These are phyloP conservation scores for Pseudococcus longispinus DNA, from an alignment of 2,888 invertebrate species.

Conservation along the genomic window DNA sequence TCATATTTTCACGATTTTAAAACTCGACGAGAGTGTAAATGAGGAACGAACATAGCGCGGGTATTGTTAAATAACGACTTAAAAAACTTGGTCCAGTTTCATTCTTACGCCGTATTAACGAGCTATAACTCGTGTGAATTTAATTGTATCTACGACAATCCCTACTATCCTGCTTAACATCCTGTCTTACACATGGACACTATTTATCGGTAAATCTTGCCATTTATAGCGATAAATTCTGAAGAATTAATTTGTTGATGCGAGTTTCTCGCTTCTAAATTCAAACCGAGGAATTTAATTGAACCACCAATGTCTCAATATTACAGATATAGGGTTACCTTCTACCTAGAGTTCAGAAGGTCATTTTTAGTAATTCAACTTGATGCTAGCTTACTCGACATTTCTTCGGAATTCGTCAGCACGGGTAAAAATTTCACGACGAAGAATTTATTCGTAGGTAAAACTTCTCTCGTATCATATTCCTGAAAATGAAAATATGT, in stretches of 20 bases:
- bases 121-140: conserved; percentile 35
- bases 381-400: not conserved
- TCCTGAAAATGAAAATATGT: conserved; percentile 13
- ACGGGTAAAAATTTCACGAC: not conserved
- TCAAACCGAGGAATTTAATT: not conserved
- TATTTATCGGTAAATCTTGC: conserved; percentile 20
- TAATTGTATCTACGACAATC: conserved; percentile 38
- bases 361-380: not conserved
- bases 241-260: conserved; percentile 4
- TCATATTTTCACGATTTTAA: conserved; percentile 21
- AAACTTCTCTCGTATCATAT: not conserved
- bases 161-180: conserved; percentile 44
- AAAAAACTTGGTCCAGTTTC: conserved; percentile 41
- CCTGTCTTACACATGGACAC: conserved; percentile 28
- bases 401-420: not conserved
- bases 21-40: conserved; percentile 7
- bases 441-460: not conserved
- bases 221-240: not conserved
- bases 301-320: not conserved
- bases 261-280: not conserved
- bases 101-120: conserved; percentile 35
- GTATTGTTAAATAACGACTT: conserved; percentile 30
- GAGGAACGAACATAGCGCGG: conserved; percentile 22
- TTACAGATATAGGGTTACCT: not conserved
- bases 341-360: not conserved